Percentiles rank a stretch among this genome's conserved stretches.
Evolutionary conservation across 2,888 invertebrate species (phyloP).

Genomic region (Leucania comma): DNA sequence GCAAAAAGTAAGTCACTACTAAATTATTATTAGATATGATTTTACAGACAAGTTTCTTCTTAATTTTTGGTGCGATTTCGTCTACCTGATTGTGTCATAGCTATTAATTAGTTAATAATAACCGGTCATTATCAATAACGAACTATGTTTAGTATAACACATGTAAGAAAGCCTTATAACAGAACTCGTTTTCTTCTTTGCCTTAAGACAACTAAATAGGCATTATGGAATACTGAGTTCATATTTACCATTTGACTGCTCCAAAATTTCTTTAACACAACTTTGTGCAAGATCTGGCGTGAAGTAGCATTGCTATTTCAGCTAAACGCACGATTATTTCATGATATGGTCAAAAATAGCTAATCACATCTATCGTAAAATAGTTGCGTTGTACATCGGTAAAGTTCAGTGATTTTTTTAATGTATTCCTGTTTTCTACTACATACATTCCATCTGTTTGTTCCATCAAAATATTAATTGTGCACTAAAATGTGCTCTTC

Average conservation of each 20-base stretch:
- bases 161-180: not conserved
- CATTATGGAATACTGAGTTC: not conserved
- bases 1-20: slow-evolving; percentile 88
- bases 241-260: not conserved
- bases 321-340: no score
- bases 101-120: not conserved
- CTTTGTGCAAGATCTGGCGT: not conserved
- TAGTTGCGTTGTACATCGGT: no score
- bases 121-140: not conserved
- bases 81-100: not conserved
- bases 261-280: not conserved
- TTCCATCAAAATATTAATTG: no score
- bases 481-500: no score
- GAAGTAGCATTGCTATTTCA: not conserved
- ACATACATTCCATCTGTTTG: no score
- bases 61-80: not conserved
- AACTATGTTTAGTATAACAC: not conserved
- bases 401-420: no score
- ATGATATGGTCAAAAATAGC: no score
- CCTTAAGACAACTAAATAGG: not conserved
- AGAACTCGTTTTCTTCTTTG: not conserved
- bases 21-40: not conserved
- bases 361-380: no score
- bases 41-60: no score
- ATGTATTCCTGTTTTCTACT: no score